Conservation (phyloP, 2,888 invertebrate species). For the Carabus problematicus region DNA sequence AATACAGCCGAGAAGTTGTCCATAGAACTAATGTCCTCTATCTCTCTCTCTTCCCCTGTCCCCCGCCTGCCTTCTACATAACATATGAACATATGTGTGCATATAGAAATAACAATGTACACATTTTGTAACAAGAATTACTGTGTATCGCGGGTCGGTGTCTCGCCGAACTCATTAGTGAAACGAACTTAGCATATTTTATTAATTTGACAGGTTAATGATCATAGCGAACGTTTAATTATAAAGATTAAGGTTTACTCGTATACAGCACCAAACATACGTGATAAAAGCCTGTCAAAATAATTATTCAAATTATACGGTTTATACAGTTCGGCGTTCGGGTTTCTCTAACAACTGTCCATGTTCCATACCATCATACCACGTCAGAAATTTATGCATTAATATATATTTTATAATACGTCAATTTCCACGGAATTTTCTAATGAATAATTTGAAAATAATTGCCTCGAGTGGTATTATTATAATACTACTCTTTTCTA, state of each 20-base stretch:
- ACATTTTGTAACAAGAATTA: slow-evolving; percentile 10
- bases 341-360: slow-evolving; percentile 14
- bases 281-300: slow-evolving; percentile 41
- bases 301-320: slow-evolving; percentile 42
- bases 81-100: too few relatives aligned
- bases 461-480: too few relatives aligned
- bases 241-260: slow-evolving; percentile 35
- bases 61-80: too few relatives aligned
- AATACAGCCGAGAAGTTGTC: too few relatives aligned
- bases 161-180: slow-evolving; percentile 27
- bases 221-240: slow-evolving; percentile 32
- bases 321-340: slow-evolving; percentile 22
- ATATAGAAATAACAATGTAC: neutral
- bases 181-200: slow-evolving; percentile 39
- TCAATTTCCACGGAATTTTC: slow-evolving; percentile 40
- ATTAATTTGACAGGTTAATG: slow-evolving; percentile 42
- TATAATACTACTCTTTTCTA: too few relatives aligned
- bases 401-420: slow-evolving; percentile 39
- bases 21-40: too few relatives aligned
- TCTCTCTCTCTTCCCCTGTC: too few relatives aligned
- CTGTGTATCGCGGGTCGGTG: neutral
- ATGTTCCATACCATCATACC: slow-evolving; percentile 25
- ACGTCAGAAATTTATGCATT: slow-evolving; percentile 38
- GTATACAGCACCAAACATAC: slow-evolving; percentile 15
- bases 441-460: slow-evolving; percentile 41